Evolutionary conservation across 2,888 invertebrate species (phyloP).

Genomic region (Cordilura impudica): DNA sequence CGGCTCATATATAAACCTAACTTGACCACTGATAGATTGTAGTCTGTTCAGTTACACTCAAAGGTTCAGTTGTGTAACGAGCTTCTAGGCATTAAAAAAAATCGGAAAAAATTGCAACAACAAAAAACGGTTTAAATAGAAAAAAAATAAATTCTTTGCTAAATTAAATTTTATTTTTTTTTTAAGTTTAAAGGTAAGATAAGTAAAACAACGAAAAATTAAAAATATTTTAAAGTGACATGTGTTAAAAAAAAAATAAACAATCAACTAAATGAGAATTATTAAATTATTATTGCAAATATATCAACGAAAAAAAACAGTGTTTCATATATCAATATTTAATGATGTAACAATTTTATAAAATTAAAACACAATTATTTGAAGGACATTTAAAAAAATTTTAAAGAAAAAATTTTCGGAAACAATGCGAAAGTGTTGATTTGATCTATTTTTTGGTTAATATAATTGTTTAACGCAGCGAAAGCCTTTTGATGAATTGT

Average conservation of each 20-base stretch:
- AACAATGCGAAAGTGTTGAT: slow-evolving; percentile 29
- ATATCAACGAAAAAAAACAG: slow-evolving; percentile 36
- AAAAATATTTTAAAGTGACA: not conserved
- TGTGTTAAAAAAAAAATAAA: not conserved
- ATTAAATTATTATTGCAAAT: not conserved
- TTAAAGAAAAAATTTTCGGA: not conserved
- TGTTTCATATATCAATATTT: slow-evolving; percentile 2
- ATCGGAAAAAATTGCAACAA: slow-evolving; percentile 9
- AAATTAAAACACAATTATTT: slow-evolving; percentile 13
- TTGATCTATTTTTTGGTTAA: slow-evolving; percentile 3
- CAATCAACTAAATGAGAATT: not conserved
- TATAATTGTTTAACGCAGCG: slow-evolving; percentile 34
- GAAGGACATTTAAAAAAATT: slow-evolving; percentile 50
- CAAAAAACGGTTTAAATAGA: slow-evolving; percentile 37
- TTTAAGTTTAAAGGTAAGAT: slow-evolving; percentile 59
- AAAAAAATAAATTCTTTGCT: slow-evolving; percentile 42
- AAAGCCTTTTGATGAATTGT: slow-evolving; percentile 11
- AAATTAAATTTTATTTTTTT: slow-evolving; percentile 37
- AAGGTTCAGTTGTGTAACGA: slow-evolving; percentile 70
- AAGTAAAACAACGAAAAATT: slow-evolving; percentile 11
- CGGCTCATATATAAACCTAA: slow-evolving; percentile 71
- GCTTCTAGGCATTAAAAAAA: slow-evolving; percentile 60
- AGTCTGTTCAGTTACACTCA: slow-evolving; percentile 72
- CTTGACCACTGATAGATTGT: slow-evolving; percentile 65
- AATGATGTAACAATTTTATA: slow-evolving; percentile 17